phyloP scores from a whole-genome alignment of 2,888 invertebrate species.

The Aspidiotus rigidus region DNA sequence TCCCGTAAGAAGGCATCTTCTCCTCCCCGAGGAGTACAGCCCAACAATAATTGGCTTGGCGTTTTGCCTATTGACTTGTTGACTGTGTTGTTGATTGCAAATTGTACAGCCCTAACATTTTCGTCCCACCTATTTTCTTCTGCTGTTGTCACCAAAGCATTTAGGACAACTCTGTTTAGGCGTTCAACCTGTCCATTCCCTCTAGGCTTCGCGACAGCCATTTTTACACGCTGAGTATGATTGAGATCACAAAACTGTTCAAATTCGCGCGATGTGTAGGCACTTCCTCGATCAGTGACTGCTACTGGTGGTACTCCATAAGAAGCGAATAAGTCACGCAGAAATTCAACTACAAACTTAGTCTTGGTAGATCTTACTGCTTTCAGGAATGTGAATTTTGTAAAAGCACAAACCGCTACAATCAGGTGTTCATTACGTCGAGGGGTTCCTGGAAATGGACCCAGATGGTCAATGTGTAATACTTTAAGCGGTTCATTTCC shows the following conservation, averaged over 20 bases:
- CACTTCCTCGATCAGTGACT: neutral
- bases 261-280: neutral
- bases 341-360: too few species aligned
- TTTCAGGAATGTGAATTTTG: neutral
- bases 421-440: neutral
- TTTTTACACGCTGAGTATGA: neutral
- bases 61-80: neutral
- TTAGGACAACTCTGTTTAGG: neutral
- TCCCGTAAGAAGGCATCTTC: neutral
- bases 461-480: neutral
- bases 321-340: neutral
- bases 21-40: neutral
- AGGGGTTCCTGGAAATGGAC: neutral
- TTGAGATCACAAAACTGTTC: neutral
- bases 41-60: neutral
- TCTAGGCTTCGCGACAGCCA: too few species aligned
- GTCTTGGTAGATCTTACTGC: neutral
- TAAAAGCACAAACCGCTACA: neutral
- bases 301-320: neutral
- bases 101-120: neutral
- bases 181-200: neutral
- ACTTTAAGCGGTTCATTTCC: neutral
- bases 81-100: too few species aligned
- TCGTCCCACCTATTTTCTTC: neutral
- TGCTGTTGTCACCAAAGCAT: neutral